Evolutionary conservation across 2,113 vertebrate species (phyloP).

Genomic region (Alces alces): DNA sequence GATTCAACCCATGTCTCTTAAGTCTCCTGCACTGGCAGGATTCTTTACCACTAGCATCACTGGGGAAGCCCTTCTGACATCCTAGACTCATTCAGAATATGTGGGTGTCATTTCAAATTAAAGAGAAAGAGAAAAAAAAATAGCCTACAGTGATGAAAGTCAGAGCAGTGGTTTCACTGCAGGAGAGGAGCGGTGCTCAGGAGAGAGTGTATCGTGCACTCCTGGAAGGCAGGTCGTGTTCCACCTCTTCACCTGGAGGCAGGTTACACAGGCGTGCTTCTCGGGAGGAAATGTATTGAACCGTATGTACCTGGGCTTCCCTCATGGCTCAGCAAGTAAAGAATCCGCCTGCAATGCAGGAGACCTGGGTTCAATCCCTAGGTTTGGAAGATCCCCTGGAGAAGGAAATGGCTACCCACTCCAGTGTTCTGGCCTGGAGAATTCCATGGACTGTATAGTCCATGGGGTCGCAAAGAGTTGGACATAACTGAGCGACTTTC

Average conservation of each 20-base stretch:
- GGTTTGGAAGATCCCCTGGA: neutral
- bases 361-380: neutral
- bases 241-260: neutral
- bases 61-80: neutral
- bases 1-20: neutral
- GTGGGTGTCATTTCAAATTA: neutral
- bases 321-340: neutral
- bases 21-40: neutral
- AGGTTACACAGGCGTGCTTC: neutral
- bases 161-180: neutral
- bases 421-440: neutral
- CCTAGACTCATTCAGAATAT: neutral
- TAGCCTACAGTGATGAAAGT: neutral
- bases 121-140: neutral
- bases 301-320: accelerated
- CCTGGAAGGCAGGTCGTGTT: too few species aligned
- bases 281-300: neutral
- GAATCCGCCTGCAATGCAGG: neutral
- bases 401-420: neutral
- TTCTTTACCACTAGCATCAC: neutral
- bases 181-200: neutral
- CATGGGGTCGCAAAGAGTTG: neutral
- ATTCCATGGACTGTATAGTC: neutral
- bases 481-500: neutral
- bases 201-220: accelerated